Evolutionary conservation across 2,888 invertebrate species (phyloP).

Genomic region (Drosophila setosimentum): DNA sequence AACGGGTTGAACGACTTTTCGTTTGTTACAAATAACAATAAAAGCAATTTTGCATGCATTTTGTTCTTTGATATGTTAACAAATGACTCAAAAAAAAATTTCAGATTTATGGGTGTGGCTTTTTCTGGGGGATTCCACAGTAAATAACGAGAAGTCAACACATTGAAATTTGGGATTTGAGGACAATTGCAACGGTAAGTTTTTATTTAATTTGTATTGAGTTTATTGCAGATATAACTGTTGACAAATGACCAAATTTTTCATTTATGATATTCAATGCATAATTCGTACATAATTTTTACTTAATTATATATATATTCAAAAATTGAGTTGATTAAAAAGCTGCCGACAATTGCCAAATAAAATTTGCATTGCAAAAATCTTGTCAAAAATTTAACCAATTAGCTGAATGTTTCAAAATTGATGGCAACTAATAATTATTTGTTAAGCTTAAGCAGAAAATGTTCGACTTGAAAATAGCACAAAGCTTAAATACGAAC

Average conservation of each 20-base stretch:
- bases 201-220: background rate
- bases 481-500: background rate
- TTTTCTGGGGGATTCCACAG: background rate
- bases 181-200: constrained; percentile 19
- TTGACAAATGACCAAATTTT: background rate
- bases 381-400: constrained; percentile 4
- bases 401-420: background rate
- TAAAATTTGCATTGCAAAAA: constrained; percentile 39
- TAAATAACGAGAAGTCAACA: background rate
- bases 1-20: constrained; percentile 77
- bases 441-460: background rate
- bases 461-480: background rate
- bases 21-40: constrained; percentile 25
- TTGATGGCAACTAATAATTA: background rate
- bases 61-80: constrained; percentile 36
- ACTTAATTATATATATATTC: constrained; percentile 14
- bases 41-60: constrained; percentile 42
- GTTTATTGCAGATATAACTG: background rate
- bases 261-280: background rate
- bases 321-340: constrained; percentile 12
- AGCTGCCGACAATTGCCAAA: constrained; percentile 23
- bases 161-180: background rate
- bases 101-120: constrained; percentile 32
- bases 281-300: constrained; percentile 2
- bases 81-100: constrained; percentile 57